Evolutionary conservation across 2,797 vertebrate genomes (phyloP).

Genomic region (Aldrovandia affinis): DNA sequence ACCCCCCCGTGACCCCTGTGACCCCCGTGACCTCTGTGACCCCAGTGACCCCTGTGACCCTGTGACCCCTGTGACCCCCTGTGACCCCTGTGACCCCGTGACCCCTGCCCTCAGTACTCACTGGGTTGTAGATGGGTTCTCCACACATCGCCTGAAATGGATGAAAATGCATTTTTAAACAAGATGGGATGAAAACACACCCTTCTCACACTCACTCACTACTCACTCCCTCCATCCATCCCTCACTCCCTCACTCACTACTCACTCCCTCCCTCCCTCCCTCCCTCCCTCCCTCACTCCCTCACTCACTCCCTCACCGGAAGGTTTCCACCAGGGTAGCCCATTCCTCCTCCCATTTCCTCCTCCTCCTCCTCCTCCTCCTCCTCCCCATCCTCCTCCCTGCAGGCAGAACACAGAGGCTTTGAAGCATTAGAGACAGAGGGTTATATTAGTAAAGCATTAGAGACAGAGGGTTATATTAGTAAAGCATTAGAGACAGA

Average conservation of each 20-base stretch:
- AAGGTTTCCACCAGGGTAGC: slow-evolving; percentile 60
- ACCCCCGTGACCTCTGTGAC: too few relatives aligned
- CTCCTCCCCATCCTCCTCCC: slow-evolving; percentile 58
- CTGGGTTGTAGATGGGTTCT: slow-evolving; percentile 75
- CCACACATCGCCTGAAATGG: slow-evolving; percentile 67
- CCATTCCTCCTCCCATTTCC: slow-evolving; percentile 42
- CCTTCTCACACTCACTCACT: not conserved
- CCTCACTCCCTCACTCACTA: not conserved
- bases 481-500: not conserved
- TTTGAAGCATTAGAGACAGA: not conserved
- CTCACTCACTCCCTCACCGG: slow-evolving; percentile 60
- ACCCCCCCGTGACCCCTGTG: too few relatives aligned
- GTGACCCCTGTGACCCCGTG: too few relatives aligned
- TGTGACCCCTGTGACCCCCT: too few relatives aligned
- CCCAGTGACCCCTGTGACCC: too few relatives aligned
- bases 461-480: not conserved
- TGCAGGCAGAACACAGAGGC: not conserved
- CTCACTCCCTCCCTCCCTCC: not conserved
- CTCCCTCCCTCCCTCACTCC: not conserved
- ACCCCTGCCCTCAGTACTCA: slow-evolving; percentile 59
- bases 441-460: not conserved
- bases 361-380: too few relatives aligned
- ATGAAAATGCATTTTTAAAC: not conserved
- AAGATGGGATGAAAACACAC: not conserved
- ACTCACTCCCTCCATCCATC: not conserved